Percentiles rank a stretch among this genome's conserved stretches.
phyloP scores from a whole-genome alignment of 2,797 vertebrate genomes.

The Poecile montanus region DNA sequence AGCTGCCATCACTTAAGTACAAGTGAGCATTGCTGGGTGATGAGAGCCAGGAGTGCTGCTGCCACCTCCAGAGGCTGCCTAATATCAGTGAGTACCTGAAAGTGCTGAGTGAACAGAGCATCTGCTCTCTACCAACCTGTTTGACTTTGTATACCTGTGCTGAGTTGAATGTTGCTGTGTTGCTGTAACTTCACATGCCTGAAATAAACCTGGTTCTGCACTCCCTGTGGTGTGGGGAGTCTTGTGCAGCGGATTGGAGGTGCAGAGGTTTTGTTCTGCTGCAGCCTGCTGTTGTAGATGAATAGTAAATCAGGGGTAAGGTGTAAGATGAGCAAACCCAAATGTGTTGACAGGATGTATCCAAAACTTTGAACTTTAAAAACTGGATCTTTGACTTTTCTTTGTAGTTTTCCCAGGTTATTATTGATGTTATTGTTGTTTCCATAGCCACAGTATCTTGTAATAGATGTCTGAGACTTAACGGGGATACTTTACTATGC shows the following conservation, averaged over 20 bases:
- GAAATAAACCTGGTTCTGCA: background rate
- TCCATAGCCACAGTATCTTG: background rate
- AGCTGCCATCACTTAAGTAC: background rate
- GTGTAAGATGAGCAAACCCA: fast-evolving
- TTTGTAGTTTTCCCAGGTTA: background rate
- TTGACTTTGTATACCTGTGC: background rate
- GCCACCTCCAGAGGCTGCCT: background rate
- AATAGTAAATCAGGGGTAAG: background rate
- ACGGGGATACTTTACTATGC: background rate
- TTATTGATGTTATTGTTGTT: background rate
- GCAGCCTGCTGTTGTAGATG: background rate
- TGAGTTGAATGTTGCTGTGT: background rate
- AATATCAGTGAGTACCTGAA: background rate
- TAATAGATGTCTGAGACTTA: background rate
- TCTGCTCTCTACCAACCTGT: background rate
- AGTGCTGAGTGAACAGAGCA: background rate
- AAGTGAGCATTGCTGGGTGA: background rate
- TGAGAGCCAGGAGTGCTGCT: background rate
- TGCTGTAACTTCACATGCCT: background rate
- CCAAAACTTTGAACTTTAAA: background rate
- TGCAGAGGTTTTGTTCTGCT: background rate
- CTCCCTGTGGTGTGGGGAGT: background rate
- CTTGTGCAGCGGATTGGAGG: background rate
- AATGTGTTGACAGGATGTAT: background rate
- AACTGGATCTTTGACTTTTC: background rate